These are phyloP conservation scores for Ostrea edulis DNA, from an alignment of 1,140 invertebrate genomes.

Conservation along the genomic window DNA sequence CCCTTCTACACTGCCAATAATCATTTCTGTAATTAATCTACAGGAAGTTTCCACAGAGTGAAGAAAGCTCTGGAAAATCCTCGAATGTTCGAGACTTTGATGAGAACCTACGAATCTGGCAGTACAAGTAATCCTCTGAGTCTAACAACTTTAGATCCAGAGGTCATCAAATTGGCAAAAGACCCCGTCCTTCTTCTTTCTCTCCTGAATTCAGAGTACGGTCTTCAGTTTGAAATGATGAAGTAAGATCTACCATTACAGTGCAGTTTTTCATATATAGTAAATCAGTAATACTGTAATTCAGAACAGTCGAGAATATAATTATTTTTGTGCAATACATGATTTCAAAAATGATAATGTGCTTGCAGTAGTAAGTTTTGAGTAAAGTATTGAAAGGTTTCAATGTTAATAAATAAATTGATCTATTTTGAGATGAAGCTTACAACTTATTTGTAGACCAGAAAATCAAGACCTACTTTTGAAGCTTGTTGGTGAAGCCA, in stretches of 20 bases:
- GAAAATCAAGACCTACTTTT: neutral
- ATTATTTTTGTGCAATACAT: too few species aligned
- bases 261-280: neutral
- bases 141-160: slow-evolving; percentile 47
- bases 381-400: too few species aligned
- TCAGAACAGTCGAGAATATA: too few species aligned
- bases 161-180: slow-evolving; percentile 47
- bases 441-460: neutral
- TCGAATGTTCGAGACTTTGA: slow-evolving; percentile 32
- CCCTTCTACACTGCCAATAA: neutral
- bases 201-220: slow-evolving; percentile 42
- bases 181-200: slow-evolving; percentile 47
- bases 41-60: slow-evolving; percentile 47
- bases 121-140: neutral
- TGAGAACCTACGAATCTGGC: slow-evolving; percentile 10
- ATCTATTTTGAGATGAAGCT: too few species aligned
- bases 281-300: too few species aligned
- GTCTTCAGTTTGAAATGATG: slow-evolving; percentile 19
- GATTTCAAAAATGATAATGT: too few species aligned
- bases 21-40: neutral
- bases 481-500: neutral
- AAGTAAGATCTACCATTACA: neutral
- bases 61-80: slow-evolving; percentile 56
- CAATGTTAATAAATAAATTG: too few species aligned
- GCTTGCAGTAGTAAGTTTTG: too few species aligned